These are phyloP conservation scores for Rhimphoctona megacephalus DNA, from an alignment of 2,888 invertebrate species.

Conservation along the genomic window DNA sequence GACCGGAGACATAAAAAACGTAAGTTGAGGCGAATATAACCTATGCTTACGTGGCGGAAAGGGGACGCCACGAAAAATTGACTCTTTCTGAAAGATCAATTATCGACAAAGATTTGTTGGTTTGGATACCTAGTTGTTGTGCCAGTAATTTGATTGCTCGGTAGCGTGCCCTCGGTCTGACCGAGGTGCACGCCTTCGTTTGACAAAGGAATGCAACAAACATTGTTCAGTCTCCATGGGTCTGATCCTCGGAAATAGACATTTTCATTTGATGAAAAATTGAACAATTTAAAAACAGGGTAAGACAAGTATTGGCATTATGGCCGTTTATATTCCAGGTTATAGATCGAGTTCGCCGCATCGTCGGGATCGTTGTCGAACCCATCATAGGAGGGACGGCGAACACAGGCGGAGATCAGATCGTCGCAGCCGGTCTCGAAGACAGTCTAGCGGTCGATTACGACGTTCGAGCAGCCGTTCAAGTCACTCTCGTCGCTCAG, in stretches of 20 bases:
- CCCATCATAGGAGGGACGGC: slow-evolving; percentile 5
- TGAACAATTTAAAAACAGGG: slow-evolving; percentile 1
- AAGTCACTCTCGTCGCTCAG: slow-evolving; percentile 23
- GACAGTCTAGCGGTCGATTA: too few relatives aligned
- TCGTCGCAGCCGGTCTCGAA: slow-evolving; percentile 3
- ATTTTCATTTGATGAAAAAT: slow-evolving; percentile 35
- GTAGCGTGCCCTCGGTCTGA: too few relatives aligned
- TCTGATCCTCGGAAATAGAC: slow-evolving; percentile 28
- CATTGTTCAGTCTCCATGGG: slow-evolving; percentile 15
- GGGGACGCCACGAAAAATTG: too few relatives aligned
- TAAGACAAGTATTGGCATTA: slow-evolving; percentile 21
- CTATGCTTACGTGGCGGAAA: too few relatives aligned
- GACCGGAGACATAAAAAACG: too few relatives aligned
- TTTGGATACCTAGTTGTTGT: too few relatives aligned
- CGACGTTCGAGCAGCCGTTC: too few relatives aligned
- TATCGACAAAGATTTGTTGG: too few relatives aligned
- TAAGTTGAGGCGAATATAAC: too few relatives aligned
- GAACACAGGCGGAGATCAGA: slow-evolving; percentile 1
- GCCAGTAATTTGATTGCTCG: too few relatives aligned
- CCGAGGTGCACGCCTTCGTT: not conserved
- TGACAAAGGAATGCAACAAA: slow-evolving; percentile 7
- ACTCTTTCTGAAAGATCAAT: too few relatives aligned
- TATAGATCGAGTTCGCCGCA: slow-evolving; percentile 4
- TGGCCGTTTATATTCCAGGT: not conserved
- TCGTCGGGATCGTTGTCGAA: slow-evolving; percentile 22